Percentiles rank a stretch among this genome's conserved stretches.
Conservation (phyloP, 2,797 vertebrate species). For the Sebastes matsubarae region DNA sequence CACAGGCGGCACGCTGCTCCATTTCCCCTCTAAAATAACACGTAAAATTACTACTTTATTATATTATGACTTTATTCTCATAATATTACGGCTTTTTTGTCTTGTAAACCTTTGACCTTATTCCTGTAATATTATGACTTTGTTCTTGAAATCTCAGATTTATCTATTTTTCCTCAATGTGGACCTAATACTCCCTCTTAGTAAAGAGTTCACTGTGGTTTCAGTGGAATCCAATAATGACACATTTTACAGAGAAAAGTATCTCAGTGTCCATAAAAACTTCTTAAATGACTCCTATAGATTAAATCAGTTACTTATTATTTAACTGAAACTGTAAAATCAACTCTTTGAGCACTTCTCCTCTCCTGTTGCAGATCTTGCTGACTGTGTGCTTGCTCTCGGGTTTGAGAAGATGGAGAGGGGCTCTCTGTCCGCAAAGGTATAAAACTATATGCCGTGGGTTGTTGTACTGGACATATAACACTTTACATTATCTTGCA, state of each 20-base stretch:
- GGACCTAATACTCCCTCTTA: no score
- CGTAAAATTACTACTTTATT: no score
- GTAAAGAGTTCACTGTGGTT: no score
- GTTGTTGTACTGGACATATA: neutral
- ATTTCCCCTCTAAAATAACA: no score
- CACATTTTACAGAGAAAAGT: neutral
- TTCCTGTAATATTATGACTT: no score
- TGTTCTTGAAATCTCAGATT: no score
- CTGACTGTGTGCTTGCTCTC: conserved; percentile 92
- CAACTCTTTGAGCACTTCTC: neutral
- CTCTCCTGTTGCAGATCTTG: conserved; percentile 82
- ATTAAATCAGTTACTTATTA: neutral
- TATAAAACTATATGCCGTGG: conserved; percentile 57
- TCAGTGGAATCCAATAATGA: no score
- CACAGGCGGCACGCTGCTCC: no score
- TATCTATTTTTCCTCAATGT: no score
- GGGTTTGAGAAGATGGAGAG: conserved; percentile 97
- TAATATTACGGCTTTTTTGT: no score
- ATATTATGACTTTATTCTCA: no score
- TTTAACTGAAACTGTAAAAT: neutral
- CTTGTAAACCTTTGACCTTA: no score
- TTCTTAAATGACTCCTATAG: neutral
- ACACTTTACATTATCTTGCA: neutral
- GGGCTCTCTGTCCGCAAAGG: conserved; percentile 82
- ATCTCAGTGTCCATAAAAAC: neutral